These are phyloP conservation scores for Megaleporinus macrocephalus DNA, from an alignment of 2,113 vertebrate genomes.

Conservation along the genomic window DNA sequence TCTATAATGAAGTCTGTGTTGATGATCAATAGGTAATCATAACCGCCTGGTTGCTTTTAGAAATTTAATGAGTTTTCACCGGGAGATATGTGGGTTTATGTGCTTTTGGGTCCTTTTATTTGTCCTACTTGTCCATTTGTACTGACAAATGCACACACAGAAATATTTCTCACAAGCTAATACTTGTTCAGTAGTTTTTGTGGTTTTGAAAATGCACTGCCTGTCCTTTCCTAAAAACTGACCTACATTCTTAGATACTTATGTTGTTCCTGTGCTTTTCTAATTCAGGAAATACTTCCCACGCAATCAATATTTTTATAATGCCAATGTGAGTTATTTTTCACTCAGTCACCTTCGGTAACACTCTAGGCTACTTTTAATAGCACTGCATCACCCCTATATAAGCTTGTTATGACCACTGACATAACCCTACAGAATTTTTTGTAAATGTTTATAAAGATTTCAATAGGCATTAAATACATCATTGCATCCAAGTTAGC, in stretches of 20 bases:
- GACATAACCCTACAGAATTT: too few species aligned
- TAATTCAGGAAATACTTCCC: too few species aligned
- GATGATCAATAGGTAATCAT: conserved; percentile 49
- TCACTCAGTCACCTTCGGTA: too few species aligned
- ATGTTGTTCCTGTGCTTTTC: background rate
- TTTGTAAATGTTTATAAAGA: too few species aligned
- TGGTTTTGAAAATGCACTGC: background rate
- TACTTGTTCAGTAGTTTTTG: background rate
- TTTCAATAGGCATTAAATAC: too few species aligned
- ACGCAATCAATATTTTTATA: too few species aligned
- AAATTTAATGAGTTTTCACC: conserved; percentile 27
- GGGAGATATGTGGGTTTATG: conserved; percentile 9
- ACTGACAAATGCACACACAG: background rate
- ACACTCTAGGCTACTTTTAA: too few species aligned
- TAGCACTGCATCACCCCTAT: too few species aligned
- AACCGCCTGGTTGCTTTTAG: conserved; percentile 21
- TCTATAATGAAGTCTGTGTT: conserved; percentile 31
- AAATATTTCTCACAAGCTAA: conserved; percentile 32
- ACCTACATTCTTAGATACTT: background rate
- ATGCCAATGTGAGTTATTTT: background rate
- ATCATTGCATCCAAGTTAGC: too few species aligned
- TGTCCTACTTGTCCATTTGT: conserved; percentile 19
- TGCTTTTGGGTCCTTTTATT: conserved; percentile 23
- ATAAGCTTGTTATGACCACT: too few species aligned
- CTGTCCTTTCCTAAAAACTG: background rate